Evolutionary conservation across 2,113 vertebrate species (phyloP), one percentile per base, ranked within the genome.

Genomic region (Gila orcuttii): DNA sequence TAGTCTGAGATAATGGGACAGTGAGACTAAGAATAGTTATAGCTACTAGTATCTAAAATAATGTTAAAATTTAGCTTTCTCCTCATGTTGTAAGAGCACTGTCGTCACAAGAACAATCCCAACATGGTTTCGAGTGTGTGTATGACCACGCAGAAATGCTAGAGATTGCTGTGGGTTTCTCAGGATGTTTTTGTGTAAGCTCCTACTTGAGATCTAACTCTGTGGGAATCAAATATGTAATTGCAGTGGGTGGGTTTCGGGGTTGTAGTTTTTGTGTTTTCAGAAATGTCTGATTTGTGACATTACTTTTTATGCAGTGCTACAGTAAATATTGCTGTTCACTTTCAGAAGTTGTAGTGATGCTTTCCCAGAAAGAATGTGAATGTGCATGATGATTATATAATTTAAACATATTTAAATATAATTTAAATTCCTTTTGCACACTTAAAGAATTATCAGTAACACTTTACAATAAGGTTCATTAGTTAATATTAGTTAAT

Each of bases 51-150:
- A n/a, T n/a, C n/a, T n/a, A n/a, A n/a, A n/a, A 52, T 5, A 50
- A n/a, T 4, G 21, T 79, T 15, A 39, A 79, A 45, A 8, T 28
- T 45, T 15, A 81, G n/a, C 39, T 80, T 45, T 80, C 25, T 45
- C 17, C n/a, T 11, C 19, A 77, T 36, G 10, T 10, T 19, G 11
- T 60, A 23, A 19, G 17, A 82, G 5, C 17, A 82, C 13, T 33
- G 45, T n/a, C 52, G 42, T 82, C 60, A 68, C 2, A 13, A 69
- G 23, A 28, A 82, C 79, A 69, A 62, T n/a, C 57, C 15, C 10
- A 9, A 42, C 62, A 64, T 33, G 21, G 15, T 42, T 84, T n/a
- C n/a, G n/a, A 36, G 42, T 78, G 60, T 11, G 79, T 83, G 36
- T 42, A 17, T 66, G 25, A 50, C 9, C 5, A 3, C 36, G 21